These are phyloP conservation scores for Paramormyrops kingsleyae DNA, from an alignment of 2,113 vertebrate species.

Conservation along the genomic window DNA sequence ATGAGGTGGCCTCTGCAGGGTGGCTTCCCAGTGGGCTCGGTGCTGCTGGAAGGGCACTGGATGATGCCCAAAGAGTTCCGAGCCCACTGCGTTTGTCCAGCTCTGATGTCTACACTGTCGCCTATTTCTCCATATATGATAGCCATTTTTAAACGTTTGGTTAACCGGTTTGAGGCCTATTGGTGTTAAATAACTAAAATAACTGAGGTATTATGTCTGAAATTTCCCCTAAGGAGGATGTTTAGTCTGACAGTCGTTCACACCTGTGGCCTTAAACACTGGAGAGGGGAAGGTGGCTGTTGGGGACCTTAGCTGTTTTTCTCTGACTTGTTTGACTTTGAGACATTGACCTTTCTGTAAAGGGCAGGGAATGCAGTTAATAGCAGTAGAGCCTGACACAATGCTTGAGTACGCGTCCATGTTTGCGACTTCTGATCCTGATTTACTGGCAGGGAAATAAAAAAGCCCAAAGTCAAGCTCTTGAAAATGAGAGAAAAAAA, in stretches of 20 bases:
- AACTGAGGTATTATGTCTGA: not conserved
- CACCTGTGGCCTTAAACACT: slow-evolving; percentile 45
- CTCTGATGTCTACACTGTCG: not conserved
- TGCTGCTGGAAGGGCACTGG: not conserved
- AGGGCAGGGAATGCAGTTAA: slow-evolving; percentile 59
- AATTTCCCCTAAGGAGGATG: not conserved
- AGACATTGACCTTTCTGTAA: slow-evolving; percentile 53
- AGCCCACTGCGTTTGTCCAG: not conserved
- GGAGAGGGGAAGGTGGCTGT: slow-evolving; percentile 41
- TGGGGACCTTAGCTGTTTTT: slow-evolving; percentile 46
- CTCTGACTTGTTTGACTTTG: slow-evolving; percentile 47
- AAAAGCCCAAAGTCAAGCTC: slow-evolving; percentile 43
- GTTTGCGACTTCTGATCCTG: slow-evolving; percentile 59
- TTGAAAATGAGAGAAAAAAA: slow-evolving; percentile 38
- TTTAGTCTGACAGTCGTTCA: not conserved
- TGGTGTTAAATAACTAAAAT: not conserved
- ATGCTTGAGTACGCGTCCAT: slow-evolving; percentile 55
- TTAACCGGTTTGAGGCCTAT: not conserved
- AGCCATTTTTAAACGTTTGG: not conserved
- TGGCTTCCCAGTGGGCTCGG: not conserved
- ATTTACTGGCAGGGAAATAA: slow-evolving; percentile 53
- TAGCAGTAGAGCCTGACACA: slow-evolving; percentile 56
- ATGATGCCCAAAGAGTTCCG: not conserved
- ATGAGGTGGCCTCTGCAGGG: slow-evolving; percentile 41
- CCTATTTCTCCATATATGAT: not conserved